Conservation (phyloP, 2,113 vertebrate species). For the Phyllopteryx taeniolatus region DNA sequence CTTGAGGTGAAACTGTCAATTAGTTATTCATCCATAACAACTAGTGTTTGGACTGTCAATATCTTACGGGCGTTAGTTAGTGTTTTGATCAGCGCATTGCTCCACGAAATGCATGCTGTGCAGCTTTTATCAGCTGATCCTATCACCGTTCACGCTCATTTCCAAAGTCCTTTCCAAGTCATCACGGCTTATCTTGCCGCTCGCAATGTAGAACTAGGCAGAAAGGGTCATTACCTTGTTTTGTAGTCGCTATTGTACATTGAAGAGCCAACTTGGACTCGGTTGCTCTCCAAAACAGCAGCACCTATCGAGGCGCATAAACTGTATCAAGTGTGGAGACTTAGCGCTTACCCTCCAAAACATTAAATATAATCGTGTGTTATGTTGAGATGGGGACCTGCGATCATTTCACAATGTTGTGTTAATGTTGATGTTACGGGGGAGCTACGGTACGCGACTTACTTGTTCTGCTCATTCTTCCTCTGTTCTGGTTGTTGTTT, state of each 20-base stretch:
- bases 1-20: background rate
- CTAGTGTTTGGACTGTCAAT: background rate
- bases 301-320: too few relatives aligned
- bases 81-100: conserved; percentile 1
- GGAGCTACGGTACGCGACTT: background rate
- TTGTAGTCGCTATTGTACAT: background rate
- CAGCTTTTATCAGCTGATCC: conserved; percentile 31
- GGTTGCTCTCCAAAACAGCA: too few relatives aligned
- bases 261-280: background rate
- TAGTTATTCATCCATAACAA: background rate
- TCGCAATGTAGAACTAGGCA: background rate
- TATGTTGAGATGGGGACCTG: too few relatives aligned
- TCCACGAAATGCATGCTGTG: conserved; percentile 17
- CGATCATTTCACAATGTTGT: too few relatives aligned
- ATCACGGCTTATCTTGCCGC: conserved; percentile 28
- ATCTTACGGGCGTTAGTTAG: background rate
- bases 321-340: too few relatives aligned
- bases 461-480: background rate
- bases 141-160: conserved; percentile 19
- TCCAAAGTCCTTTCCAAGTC: conserved; percentile 50
- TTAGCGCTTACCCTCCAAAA: too few relatives aligned
- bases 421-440: too few relatives aligned
- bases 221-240: background rate
- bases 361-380: too few relatives aligned
- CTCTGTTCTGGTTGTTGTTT: background rate